Conservation (phyloP, 1,140 invertebrate species). For the Rhysida immarginata region DNA sequence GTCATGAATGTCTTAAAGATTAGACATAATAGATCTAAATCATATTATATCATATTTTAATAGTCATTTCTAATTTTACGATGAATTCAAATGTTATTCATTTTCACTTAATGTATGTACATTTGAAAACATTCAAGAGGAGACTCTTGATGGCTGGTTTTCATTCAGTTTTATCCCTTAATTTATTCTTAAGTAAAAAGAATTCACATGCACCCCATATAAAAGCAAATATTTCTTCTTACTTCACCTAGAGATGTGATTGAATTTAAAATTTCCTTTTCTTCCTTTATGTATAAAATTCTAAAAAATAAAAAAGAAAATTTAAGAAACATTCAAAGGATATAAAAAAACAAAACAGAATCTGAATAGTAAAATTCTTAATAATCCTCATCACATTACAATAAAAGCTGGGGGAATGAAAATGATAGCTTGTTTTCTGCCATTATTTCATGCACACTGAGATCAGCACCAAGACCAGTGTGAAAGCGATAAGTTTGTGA, state of each 20-base stretch:
- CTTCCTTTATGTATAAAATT: slow-evolving; percentile 77
- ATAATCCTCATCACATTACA: too few relatives aligned
- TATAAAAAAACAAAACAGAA: slow-evolving; percentile 4
- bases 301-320: slow-evolving; percentile 30
- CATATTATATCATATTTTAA: too few relatives aligned
- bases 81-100: too few relatives aligned
- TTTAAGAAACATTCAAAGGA: not conserved
- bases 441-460: slow-evolving; percentile 86
- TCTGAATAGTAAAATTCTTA: slow-evolving; percentile 19
- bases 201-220: too few relatives aligned
- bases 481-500: slow-evolving; percentile 79
- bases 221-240: slow-evolving; percentile 4
- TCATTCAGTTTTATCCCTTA: too few relatives aligned
- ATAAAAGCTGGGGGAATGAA: slow-evolving; percentile 65
- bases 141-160: too few relatives aligned
- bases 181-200: too few relatives aligned
- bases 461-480: slow-evolving; percentile 73
- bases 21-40: too few relatives aligned
- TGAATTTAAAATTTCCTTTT: slow-evolving; percentile 65
- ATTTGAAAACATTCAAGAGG: too few relatives aligned
- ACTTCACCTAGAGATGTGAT: slow-evolving; percentile 7
- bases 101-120: too few relatives aligned
- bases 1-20: too few relatives aligned
- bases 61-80: too few relatives aligned
- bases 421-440: slow-evolving; percentile 76